Evolutionary conservation across 2,113 vertebrate genomes (phyloP).

Genomic region (Leiothrix lutea): DNA sequence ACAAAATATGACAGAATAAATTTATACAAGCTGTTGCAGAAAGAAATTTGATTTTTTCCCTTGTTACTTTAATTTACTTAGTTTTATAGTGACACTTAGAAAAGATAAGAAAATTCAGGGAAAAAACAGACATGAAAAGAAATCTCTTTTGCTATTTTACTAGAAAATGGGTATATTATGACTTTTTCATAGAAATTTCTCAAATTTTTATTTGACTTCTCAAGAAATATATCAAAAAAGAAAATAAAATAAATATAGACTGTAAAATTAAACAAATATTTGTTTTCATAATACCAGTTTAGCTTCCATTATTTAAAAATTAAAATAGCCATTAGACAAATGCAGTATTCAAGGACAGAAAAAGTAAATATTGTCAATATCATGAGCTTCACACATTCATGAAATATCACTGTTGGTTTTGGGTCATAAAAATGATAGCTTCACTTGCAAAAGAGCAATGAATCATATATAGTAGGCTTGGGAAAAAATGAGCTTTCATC

Average conservation of each 20-base stretch:
- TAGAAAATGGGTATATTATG: not conserved
- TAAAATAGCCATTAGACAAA: not conserved
- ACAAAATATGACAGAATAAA: not conserved
- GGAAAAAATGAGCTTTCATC: constrained; percentile 11
- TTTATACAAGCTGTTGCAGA: not conserved
- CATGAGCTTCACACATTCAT: not conserved
- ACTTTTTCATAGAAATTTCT: not conserved
- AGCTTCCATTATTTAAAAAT: not conserved
- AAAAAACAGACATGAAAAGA: not conserved
- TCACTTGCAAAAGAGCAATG: not conserved
- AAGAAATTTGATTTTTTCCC: not conserved
- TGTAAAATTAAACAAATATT: not conserved
- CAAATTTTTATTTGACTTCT: not conserved
- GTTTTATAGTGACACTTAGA: not conserved
- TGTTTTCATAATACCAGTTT: not conserved
- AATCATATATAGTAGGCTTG: not conserved
- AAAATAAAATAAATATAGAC: not conserved
- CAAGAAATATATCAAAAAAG: not conserved
- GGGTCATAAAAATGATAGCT: constrained; percentile 7
- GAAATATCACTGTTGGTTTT: constrained; percentile 20
- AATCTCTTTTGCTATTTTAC: not conserved
- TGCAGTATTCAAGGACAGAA: not conserved
- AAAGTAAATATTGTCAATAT: not conserved
- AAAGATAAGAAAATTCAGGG: not conserved
- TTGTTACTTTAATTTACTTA: not conserved